Evolutionary conservation across 2,797 vertebrate genomes (phyloP).

Genomic region (Peromyscus aztecus): DNA sequence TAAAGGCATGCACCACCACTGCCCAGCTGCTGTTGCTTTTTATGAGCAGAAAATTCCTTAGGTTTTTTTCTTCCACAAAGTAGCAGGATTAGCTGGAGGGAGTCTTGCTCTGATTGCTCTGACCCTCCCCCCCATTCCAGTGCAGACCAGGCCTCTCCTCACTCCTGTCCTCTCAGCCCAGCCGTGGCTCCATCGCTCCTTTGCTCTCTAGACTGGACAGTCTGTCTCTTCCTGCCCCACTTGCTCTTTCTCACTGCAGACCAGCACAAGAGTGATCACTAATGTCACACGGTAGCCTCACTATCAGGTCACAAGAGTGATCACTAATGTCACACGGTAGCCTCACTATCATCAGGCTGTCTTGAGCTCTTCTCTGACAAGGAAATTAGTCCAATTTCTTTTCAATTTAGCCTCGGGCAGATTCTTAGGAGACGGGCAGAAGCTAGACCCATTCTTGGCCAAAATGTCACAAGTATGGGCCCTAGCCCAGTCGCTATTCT

Average conservation of each 20-base stretch:
- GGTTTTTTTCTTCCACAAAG: not conserved
- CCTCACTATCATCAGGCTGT: not conserved
- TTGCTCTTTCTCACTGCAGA: not conserved
- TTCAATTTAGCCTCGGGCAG: not conserved
- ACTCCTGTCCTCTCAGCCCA: not conserved
- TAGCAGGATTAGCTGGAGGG: not conserved
- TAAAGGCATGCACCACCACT: too few relatives aligned
- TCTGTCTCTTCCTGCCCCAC: not conserved
- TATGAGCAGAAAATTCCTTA: not conserved
- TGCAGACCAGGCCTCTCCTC: not conserved
- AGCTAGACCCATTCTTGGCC: not conserved
- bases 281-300: not conserved
- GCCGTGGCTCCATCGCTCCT: not conserved
- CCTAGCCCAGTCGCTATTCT: not conserved
- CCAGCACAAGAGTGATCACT: not conserved
- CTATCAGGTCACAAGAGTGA: not conserved
- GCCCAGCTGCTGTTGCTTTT: not conserved
- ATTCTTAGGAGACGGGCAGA: not conserved
- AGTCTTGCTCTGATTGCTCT: not conserved
- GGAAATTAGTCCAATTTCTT: not conserved
- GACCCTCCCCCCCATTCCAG: too few relatives aligned
- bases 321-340: not conserved
- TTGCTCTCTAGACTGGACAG: not conserved
- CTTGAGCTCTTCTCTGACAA: not conserved
- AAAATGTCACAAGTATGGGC: not conserved